phyloP scores from a whole-genome alignment of 2,113 vertebrate species.

The Eptesicus fuscus region DNA sequence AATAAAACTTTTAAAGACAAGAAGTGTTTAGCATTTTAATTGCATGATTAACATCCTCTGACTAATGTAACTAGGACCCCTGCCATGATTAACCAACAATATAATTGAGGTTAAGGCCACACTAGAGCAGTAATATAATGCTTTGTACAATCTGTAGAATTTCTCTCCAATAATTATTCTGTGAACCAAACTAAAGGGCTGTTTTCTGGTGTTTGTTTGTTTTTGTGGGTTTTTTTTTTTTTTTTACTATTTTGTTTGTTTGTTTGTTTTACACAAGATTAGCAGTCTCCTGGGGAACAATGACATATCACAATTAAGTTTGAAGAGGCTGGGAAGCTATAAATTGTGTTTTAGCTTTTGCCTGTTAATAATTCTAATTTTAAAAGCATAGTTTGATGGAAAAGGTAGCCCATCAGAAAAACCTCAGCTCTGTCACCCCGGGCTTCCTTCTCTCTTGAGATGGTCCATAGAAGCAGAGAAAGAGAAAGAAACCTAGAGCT shows the following conservation, averaged over 20 bases:
- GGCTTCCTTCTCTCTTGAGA: not conserved
- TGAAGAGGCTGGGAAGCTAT: not conserved
- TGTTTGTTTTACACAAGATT: not conserved
- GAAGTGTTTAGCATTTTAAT: not conserved
- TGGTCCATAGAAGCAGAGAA: not conserved
- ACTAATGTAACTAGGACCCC: not conserved
- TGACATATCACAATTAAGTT: not conserved
- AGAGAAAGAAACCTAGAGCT: not conserved
- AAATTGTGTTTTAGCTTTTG: not conserved
- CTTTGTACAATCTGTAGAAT: not conserved
- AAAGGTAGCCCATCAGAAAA: not conserved
- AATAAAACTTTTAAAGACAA: not conserved
- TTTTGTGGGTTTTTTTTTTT: no score
- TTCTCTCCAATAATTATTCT: not conserved
- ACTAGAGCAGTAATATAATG: not conserved
- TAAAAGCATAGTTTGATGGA: not conserved
- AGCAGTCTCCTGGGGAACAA: not conserved
- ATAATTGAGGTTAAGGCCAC: not conserved
- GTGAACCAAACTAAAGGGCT: not conserved
- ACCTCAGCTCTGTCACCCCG: not conserved
- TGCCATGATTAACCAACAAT: not conserved
- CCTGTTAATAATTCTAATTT: not conserved
- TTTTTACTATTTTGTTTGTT: no score
- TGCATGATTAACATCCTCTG: not conserved
- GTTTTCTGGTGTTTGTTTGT: not conserved